Evolutionary conservation across 2,888 invertebrate species (phyloP).

Genomic region (Sinodicranocentrus sp.): DNA sequence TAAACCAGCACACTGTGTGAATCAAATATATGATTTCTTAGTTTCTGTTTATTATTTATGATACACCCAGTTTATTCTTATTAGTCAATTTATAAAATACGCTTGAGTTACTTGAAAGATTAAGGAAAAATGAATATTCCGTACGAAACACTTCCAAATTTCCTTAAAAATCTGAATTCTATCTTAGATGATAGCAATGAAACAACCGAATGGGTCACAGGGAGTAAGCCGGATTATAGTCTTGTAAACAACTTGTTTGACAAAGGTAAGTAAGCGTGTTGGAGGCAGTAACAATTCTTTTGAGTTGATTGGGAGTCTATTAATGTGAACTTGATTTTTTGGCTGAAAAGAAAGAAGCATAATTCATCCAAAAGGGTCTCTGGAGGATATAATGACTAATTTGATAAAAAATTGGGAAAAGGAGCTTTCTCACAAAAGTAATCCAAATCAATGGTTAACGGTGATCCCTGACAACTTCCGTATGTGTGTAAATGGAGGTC

Average conservation of each 20-base stretch:
- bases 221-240: conserved; percentile 75
- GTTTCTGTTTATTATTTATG: too few species aligned
- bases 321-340: too few species aligned
- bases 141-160: conserved; percentile 50
- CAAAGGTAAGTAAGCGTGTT: conserved; percentile 66
- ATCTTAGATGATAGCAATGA: conserved; percentile 59
- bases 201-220: conserved; percentile 56
- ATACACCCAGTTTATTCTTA: too few species aligned
- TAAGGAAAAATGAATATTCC: conserved; percentile 18
- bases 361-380: conserved; percentile 76
- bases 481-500: conserved; percentile 61
- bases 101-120: too few species aligned
- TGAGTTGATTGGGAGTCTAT: too few species aligned
- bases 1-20: too few species aligned
- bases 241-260: conserved; percentile 76
- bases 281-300: too few species aligned
- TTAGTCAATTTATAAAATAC: too few species aligned
- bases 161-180: conserved; percentile 60
- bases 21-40: too few species aligned
- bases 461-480: conserved; percentile 44
- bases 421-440: conserved; percentile 77
- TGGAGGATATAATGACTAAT: conserved; percentile 78
- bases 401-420: conserved; percentile 78
- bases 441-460: conserved; percentile 69
- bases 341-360: conserved; percentile 65